Base-by-base conservation (phyloP, 2,888 invertebrate species). In the Hydriomena furcata region DNA sequence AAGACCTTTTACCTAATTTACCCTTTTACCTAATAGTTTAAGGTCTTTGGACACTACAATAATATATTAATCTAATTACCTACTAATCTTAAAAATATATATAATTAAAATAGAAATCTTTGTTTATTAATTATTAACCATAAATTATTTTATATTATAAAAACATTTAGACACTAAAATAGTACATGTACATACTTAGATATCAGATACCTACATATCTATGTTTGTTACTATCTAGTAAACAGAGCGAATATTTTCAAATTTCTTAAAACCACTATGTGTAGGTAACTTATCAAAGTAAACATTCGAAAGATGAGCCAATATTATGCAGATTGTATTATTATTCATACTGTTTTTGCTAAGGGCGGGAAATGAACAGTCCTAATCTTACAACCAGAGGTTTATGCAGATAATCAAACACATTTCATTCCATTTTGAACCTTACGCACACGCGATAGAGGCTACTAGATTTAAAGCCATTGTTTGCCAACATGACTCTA, bases 341-440 rank as follows among this genome's bases (percentile, higher is more conserved):
- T 88, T 88, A 89, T 88, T 88, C 89, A 89, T 87, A 82, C 80
- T 86, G 88, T 88, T 87, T 89, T 87, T 84, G 79, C 75, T 80
- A 74, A 88, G 88, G 85, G 89, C 79, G 73, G 71, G 65, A 58
- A 66, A 73, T 70, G 73, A 74, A 43, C 70, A 77, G 68, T 82
- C 83, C 85, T 86, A 87, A 88, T 89, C 86, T 85, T 71, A 68
- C 71, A 71, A 65, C 63, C 55, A 61, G 67, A 10, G 4, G 8
- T 61, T 55, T 67, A 71, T 82, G 46, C 69, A 61, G 49, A 59
- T 60, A 43, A 49, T 36, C 44, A 56, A 50, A 47, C 32, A n/a
- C 32, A 27, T 17, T 2, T 5, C 35, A 45, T 1, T n/a, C 44
- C 6, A 49, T 28, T 36, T 32, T 36, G 2, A 36, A 45, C 40